Evolutionary conservation across 2,113 vertebrate species (phyloP), one percentile per base, ranked within the genome.

Genomic region (Phaethornis superciliosus): DNA sequence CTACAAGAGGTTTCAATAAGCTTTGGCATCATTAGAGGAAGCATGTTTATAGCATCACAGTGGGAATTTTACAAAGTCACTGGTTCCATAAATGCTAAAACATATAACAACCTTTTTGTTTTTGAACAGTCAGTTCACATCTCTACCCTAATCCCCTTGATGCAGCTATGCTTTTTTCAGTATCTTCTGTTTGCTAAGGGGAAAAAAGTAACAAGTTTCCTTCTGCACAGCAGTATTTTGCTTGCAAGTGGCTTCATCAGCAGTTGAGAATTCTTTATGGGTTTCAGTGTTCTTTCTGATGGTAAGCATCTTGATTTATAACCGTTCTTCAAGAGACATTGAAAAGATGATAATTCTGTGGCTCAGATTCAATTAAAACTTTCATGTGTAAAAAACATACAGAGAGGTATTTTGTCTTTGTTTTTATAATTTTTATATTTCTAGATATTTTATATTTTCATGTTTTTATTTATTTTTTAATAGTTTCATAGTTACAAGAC

Each of bases 11-110:
- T 87, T 90, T 95, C 85, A 77, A 83, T 72, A 95, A 93, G 55
- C 58, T 90, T 68, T 83, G 72, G 47, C 37, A 94, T 59, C 47
- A 60, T 80, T 90, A 87, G 72, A 94, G 82, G 37, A 46, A 90
- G 49, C 13, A 35, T 55, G 56, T 88, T 96, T 83, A 81, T 79
- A 88, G 18, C 21, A 68, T 69, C 76, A 52, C 83, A 94, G 44
- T 85, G n/a, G 93, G 88, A 90, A 92, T 15, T 72, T 86, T 65
- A 51, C 84, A 94, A 94, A 95, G 62, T 88, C 79, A 88, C 52
- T 42, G 67, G 87, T 80, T 93, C 58, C 51, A 27, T 91, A 87
- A 90, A 81, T 67, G 20, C 23, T 93, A 59, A 89, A 94, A 93
- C 13, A 58, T 51, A 21, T 23, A 76, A 52, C 7, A 74, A 75